phyloP scores from a whole-genome alignment of 2,113 vertebrate genomes.

The Esox niger region DNA sequence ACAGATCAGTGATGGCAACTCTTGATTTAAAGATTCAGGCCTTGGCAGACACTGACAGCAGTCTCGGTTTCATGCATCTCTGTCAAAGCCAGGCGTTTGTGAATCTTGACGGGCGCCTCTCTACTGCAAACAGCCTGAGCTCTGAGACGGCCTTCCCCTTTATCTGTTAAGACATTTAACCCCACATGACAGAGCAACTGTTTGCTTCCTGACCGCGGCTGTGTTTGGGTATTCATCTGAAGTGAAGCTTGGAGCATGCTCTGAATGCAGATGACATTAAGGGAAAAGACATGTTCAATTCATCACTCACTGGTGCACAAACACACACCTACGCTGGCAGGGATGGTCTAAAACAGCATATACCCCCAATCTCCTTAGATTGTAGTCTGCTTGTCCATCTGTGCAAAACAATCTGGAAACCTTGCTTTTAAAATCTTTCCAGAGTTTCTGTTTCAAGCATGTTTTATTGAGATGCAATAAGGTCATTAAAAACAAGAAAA shows the following conservation, averaged over 20 bases:
- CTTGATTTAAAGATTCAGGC: constrained; percentile 15
- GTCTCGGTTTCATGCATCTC: background rate
- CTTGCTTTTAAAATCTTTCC: too few relatives aligned
- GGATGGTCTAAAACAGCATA: background rate
- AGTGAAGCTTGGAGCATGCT: background rate
- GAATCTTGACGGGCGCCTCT: too few relatives aligned
- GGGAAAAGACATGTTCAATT: background rate
- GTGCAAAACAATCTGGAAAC: too few relatives aligned
- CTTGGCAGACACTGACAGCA: background rate
- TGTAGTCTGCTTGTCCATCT: constrained; percentile 51
- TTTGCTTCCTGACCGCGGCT: background rate
- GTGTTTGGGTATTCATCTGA: background rate
- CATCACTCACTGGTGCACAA: background rate
- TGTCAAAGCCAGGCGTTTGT: background rate
- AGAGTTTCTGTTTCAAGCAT: too few relatives aligned
- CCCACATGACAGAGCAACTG: background rate
- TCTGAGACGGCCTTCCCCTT: background rate
- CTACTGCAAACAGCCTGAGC: background rate
- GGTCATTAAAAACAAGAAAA: too few relatives aligned
- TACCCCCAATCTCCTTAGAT: background rate
- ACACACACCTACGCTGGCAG: background rate
- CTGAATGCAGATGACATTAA: background rate
- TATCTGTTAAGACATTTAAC: constrained; percentile 12
- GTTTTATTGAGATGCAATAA: too few relatives aligned
- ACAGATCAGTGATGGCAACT: constrained; percentile 12